Percentiles rank a stretch among this genome's conserved stretches.
Conservation (phyloP, 2,797 vertebrate genomes). For the Neosilurus hyrtlii region DNA sequence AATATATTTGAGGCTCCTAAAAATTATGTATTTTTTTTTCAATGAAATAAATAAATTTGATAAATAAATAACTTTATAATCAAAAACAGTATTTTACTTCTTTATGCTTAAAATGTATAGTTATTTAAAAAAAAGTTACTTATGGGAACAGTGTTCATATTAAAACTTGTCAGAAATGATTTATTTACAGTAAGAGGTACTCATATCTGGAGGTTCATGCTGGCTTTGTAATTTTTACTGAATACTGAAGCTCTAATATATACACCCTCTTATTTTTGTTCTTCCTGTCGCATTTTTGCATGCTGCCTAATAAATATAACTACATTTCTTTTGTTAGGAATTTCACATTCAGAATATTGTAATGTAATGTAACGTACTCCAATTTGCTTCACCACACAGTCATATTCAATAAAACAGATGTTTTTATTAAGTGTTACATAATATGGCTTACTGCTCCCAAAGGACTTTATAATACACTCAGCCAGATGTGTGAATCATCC, state of each 20-base stretch:
- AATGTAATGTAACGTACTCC: not conserved
- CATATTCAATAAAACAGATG: constrained; percentile 3
- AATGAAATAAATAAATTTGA: too few relatives aligned
- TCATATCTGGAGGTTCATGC: not conserved
- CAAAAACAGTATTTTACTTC: too few relatives aligned
- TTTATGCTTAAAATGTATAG: not conserved
- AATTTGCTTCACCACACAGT: constrained; percentile 1
- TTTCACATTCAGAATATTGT: not conserved
- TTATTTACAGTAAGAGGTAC: not conserved
- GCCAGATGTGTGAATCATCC: constrained; percentile 11
- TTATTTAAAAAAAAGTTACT: not conserved
- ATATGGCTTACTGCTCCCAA: not conserved
- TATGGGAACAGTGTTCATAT: not conserved
- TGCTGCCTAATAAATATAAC: not conserved
- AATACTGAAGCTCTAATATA: not conserved
- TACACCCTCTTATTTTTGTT: not conserved
- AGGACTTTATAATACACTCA: not conserved
- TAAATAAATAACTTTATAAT: too few relatives aligned
- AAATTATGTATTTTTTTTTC: too few relatives aligned
- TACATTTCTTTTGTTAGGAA: not conserved
- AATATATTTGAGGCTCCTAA: too few relatives aligned
- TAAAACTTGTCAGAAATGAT: not conserved
- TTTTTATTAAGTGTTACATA: constrained; percentile 9
- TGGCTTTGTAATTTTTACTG: not conserved
- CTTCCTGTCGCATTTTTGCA: constrained; percentile 13